phyloP scores from a whole-genome alignment of 2,888 invertebrate species.

The Orchesella flavescens region DNA sequence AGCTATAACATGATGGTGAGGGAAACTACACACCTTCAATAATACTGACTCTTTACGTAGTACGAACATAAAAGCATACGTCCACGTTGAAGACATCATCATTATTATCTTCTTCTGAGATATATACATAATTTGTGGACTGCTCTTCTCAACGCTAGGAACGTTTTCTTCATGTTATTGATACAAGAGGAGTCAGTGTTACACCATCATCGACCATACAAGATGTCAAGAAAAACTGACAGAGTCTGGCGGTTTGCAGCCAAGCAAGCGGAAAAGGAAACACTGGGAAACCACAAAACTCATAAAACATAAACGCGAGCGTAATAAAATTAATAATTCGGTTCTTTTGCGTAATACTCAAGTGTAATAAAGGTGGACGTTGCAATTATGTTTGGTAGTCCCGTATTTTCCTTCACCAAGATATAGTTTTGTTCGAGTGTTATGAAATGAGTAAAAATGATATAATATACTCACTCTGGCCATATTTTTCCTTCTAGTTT shows the following conservation, averaged over 20 bases:
- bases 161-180: not conserved
- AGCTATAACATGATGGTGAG: not conserved
- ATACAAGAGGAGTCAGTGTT: constrained; percentile 13
- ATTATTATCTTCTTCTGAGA: not conserved
- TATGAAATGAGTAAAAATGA: not conserved
- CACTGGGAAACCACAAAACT: constrained; percentile 53
- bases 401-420: constrained; percentile 1
- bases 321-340: constrained; percentile 60
- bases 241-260: constrained; percentile 3
- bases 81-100: constrained; percentile 2
- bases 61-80: constrained; percentile 2
- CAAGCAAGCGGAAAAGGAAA: constrained; percentile 53
- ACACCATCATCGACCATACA: not conserved
- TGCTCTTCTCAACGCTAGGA: not conserved
- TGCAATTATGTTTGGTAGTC: constrained; percentile 29
- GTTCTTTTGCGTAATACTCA: constrained; percentile 26
- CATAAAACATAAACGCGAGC: constrained; percentile 50
- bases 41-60: not conserved
- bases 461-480: not conserved
- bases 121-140: constrained; percentile 19
- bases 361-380: constrained; percentile 33
- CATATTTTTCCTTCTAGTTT: too few relatives aligned
- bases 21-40: not conserved
- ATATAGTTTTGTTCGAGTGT: not conserved
- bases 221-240: constrained; percentile 15